These are phyloP conservation scores for Diorhabda sublineata DNA, from an alignment of 1,140 invertebrate genomes.

Conservation along the genomic window DNA sequence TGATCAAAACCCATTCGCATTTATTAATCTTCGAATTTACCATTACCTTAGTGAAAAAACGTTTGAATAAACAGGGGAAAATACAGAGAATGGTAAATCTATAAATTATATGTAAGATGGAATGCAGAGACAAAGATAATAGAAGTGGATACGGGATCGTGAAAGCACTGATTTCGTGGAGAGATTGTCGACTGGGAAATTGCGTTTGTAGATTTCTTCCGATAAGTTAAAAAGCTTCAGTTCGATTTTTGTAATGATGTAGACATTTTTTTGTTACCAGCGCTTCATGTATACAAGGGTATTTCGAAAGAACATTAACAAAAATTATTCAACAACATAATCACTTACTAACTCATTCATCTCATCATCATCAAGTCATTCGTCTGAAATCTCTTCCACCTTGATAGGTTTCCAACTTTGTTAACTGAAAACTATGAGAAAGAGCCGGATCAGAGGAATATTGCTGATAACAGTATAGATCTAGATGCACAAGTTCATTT, in stretches of 20 bases:
- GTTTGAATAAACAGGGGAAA: background rate
- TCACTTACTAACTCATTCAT: no score
- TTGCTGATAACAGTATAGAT: no score
- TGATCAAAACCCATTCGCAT: no score
- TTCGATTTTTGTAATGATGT: background rate
- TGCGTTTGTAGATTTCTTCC: background rate
- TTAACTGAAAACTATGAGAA: no score
- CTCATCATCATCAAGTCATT: no score
- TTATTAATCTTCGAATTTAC: background rate
- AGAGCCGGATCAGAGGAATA: no score
- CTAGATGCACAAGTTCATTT: no score
- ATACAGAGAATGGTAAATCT: background rate
- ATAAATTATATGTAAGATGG: conserved; percentile 1
- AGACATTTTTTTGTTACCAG: background rate
- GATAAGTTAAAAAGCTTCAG: background rate
- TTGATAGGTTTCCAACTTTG: no score
- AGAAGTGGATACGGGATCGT: background rate
- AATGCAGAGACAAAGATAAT: background rate
- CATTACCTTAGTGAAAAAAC: background rate
- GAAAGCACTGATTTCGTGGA: background rate
- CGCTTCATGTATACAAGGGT: no score
- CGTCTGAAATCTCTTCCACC: no score
- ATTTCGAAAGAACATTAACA: no score
- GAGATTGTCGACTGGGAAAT: background rate
- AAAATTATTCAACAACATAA: no score